Evolutionary conservation across 92 coral and sea anemone genomes (phyloP).

Genomic region (Umimayanthus kanabou): DNA sequence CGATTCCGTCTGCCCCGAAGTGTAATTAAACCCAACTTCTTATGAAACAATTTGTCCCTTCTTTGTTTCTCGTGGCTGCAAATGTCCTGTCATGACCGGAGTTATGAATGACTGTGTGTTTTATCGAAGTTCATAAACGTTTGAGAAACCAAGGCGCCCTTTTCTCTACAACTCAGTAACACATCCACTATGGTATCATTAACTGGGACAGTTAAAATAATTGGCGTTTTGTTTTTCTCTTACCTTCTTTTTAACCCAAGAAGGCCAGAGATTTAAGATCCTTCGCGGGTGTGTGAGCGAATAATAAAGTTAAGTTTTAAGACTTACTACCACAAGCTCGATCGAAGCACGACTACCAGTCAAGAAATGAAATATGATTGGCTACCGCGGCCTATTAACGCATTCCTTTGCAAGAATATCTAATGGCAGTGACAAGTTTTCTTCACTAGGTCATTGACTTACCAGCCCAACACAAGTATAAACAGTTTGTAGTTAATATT

Average conservation of each 20-base stretch:
- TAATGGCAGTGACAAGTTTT: slow-evolving; percentile 33
- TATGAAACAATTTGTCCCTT: neutral
- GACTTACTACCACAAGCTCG: slow-evolving; percentile 24
- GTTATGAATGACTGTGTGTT: neutral
- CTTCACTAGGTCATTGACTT: slow-evolving; percentile 40
- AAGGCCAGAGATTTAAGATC: slow-evolving; percentile 42
- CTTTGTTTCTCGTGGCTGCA: neutral
- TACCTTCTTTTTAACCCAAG: slow-evolving; percentile 42
- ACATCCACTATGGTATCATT: neutral
- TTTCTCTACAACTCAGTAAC: neutral
- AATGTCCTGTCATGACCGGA: neutral
- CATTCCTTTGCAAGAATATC: slow-evolving; percentile 43
- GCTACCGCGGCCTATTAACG: slow-evolving; percentile 27
- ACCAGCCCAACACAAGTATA: slow-evolving; percentile 20
- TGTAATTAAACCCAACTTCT: too few relatives aligned
- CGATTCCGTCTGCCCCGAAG: neutral
- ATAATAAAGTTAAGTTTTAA: slow-evolving; percentile 15
- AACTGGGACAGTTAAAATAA: neutral
- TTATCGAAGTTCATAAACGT: neutral
- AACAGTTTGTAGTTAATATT: slow-evolving; percentile 32
- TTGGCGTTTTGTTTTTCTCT: neutral
- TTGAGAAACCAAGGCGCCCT: neutral
- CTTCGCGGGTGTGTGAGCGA: slow-evolving; percentile 26
- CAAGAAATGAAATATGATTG: slow-evolving; percentile 32
- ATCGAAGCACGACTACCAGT: slow-evolving; percentile 22